These are phyloP conservation scores for Dermatemys mawii DNA, from an alignment of 2,113 vertebrate species.

Conservation along the genomic window DNA sequence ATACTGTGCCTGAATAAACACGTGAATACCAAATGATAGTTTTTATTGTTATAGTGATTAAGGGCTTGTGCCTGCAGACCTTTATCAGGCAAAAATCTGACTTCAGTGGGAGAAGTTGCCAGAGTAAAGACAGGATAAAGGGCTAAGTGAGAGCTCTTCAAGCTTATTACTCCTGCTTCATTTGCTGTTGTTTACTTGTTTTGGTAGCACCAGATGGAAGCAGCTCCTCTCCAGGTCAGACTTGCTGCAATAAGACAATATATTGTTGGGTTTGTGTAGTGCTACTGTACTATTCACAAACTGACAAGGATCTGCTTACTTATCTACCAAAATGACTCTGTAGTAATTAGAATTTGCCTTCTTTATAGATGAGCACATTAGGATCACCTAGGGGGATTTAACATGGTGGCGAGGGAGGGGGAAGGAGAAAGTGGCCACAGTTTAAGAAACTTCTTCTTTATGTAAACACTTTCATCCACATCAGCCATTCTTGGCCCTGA, in stretches of 20 bases:
- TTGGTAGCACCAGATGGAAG: background rate
- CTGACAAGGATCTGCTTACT: background rate
- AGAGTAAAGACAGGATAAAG: background rate
- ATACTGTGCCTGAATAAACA: background rate
- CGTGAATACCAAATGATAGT: background rate
- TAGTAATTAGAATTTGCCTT: background rate
- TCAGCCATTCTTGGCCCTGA: background rate
- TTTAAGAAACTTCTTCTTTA: background rate
- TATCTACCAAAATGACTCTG: background rate
- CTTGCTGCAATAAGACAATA: background rate
- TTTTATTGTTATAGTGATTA: background rate
- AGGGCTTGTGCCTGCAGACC: background rate
- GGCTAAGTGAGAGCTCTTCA: background rate
- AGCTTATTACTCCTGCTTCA: background rate
- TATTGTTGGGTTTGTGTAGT: background rate
- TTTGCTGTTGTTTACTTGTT: background rate
- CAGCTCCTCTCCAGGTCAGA: background rate
- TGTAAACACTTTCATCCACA: fast-evolving
- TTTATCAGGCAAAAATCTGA: background rate
- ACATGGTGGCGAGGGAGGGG: too few species aligned
- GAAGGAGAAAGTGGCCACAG: background rate
- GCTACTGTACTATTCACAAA: background rate
- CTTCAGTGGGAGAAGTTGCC: background rate
- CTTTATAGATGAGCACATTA: background rate
- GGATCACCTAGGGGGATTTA: background rate